Evolutionary conservation across 2,888 invertebrate genomes (phyloP).

Genomic region (Antheraea assamensis): DNA sequence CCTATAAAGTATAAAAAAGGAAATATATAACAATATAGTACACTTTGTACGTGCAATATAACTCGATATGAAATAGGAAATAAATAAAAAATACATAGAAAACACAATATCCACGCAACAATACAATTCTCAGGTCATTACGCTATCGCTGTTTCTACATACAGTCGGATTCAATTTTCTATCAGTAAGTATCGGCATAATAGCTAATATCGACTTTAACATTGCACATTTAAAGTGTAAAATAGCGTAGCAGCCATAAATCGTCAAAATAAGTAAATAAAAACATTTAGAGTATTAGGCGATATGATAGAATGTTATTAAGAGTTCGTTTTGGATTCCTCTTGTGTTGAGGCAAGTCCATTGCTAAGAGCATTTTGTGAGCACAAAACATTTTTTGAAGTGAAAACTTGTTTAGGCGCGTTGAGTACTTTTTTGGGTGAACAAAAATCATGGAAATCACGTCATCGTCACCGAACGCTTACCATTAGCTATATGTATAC

Average conservation of each 20-base stretch:
- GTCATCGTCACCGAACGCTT: too few species aligned
- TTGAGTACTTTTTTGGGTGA: too few species aligned
- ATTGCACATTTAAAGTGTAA: conserved; percentile 26
- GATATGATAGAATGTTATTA: conserved; percentile 75
- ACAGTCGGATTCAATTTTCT: conserved; percentile 61
- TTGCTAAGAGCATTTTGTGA: conserved; percentile 22
- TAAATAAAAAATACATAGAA: conserved; percentile 22
- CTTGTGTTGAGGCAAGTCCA: conserved; percentile 64
- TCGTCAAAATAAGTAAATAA: conserved; percentile 44
- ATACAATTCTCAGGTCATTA: conserved; percentile 60
- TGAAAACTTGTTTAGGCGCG: too few species aligned
- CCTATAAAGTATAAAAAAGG: too few species aligned
- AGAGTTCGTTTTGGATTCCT: conserved; percentile 77
- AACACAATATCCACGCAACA: conserved; percentile 54
- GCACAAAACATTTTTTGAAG: neutral
- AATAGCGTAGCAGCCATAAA: neutral
- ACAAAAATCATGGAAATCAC: too few species aligned
- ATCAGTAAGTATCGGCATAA: conserved; percentile 32
- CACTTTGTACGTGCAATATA: too few species aligned
- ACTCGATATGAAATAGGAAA: too few species aligned
- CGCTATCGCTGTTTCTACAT: conserved; percentile 50
- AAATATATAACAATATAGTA: too few species aligned
- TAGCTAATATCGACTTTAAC: conserved; percentile 34
- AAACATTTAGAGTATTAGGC: conserved; percentile 55
- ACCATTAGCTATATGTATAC: too few species aligned